phyloP scores from a whole-genome alignment of 2,888 invertebrate genomes.

The Cerastis rubricosa region DNA sequence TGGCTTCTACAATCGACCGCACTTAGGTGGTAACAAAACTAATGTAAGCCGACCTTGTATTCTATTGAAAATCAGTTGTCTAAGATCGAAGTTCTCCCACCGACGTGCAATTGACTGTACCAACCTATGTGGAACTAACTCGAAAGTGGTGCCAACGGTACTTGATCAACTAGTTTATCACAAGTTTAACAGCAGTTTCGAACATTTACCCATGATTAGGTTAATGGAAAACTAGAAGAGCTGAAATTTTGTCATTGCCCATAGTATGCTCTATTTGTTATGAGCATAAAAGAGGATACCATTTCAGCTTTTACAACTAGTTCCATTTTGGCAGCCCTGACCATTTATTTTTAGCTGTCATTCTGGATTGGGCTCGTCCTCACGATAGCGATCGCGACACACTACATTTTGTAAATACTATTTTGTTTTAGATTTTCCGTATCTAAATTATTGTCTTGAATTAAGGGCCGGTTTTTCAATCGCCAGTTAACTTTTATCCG shows the following conservation, averaged over 20 bases:
- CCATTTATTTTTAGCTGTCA: not conserved
- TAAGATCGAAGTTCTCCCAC: not conserved
- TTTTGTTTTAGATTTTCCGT: not conserved
- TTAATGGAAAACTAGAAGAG: not conserved
- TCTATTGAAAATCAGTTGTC: not conserved
- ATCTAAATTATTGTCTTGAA: not conserved
- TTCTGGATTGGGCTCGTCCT: not conserved
- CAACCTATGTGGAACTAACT: not conserved
- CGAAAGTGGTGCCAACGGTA: not conserved
- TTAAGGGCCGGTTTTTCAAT: not conserved
- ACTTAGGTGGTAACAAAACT: not conserved
- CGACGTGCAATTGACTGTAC: not conserved
- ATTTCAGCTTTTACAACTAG: not conserved
- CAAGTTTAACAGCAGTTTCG: slow-evolving; percentile 17
- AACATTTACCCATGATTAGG: not conserved
- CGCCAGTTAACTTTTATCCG: no score
- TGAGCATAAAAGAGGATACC: not conserved
- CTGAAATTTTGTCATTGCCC: not conserved
- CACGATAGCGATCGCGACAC: not conserved
- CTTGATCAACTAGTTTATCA: slow-evolving; percentile 33
- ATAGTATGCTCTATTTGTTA: not conserved
- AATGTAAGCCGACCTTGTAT: not conserved
- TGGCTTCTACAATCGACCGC: not conserved
- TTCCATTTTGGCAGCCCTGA: not conserved
- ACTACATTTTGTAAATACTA: not conserved